Evolutionary conservation across 2,113 vertebrate species (phyloP), one percentile per base, ranked within the genome.

Genomic region (Mobula birostris): DNA sequence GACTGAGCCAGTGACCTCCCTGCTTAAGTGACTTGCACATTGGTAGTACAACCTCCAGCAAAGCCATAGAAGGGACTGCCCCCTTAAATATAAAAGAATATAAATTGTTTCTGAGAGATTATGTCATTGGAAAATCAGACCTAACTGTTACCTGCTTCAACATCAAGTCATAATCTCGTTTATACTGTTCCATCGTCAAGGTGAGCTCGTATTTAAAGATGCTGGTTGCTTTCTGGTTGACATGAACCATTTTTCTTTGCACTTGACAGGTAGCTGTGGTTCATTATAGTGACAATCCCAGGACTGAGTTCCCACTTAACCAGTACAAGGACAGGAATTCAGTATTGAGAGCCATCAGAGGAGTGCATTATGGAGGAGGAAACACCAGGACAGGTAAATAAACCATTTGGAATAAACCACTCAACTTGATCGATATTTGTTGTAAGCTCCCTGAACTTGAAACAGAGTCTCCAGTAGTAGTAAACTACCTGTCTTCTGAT

Each of bases 341-440:
- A 0, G 95, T 97, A 82, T 96, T 98, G 7, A 95, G 96, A 94
- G 97, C 97, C 0, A 48, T 99, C 94, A 94, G 95, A 83, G 97
- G 92, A 0, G 96, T 98, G 11, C 95, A 7, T 12, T 99, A 98
- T 56, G 11, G 94, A 66, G 98, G 98, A 17, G 98, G 98, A 94
- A 98, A 98, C 96, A 98, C 98, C 72, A 98, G 94, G 95, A 98
- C 98, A 70, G 98, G 98, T 98, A 6, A 94, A 66, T 98, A 6
- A 94, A 66, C n/a, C 27, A 66, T 88, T 66, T 32, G 5, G 63
- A 14, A 87, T 66, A 66, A 66, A 74, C 72, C 72, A 74, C 21
- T 2, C 19, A 2, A 21, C 72, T 6, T 74, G 72, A 74, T 74
- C 72, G 24, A 3, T 74, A 74, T 24, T 74, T 74, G 17, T 19